A percentile compares a stretch with the other conserved stretches of the same genome.
Evolutionary conservation across 1,140 invertebrate genomes (phyloP).

Genomic region (Tribolium castaneum): DNA sequence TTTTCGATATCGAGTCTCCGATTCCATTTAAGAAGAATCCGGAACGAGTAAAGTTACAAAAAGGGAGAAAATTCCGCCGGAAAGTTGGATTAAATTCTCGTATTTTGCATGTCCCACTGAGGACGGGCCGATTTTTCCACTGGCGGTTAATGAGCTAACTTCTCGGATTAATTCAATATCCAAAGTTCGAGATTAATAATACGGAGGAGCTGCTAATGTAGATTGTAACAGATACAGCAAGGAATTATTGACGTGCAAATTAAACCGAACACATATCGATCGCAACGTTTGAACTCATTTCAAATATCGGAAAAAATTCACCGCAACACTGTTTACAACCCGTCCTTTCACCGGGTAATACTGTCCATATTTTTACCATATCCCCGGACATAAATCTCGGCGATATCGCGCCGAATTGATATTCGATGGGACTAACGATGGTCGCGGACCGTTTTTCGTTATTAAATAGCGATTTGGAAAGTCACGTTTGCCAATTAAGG

Average conservation of each 20-base stretch:
- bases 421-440: slow-evolving; percentile 9
- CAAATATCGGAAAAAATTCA: neutral
- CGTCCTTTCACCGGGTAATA: neutral
- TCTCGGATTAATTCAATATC: slow-evolving; percentile 26
- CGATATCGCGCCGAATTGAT: neutral
- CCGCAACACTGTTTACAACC: neutral
- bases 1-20: slow-evolving; percentile 12
- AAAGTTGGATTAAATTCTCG: slow-evolving; percentile 22
- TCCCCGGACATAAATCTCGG: neutral
- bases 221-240: slow-evolving; percentile 18
- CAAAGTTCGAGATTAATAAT: slow-evolving; percentile 18
- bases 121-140: neutral
- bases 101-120: slow-evolving; percentile 2
- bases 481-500: neutral
- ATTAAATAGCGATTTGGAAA: neutral
- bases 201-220: slow-evolving; percentile 5
- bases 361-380: neutral
- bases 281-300: neutral
- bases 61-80: neutral
- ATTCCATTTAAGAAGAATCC: slow-evolving; percentile 17
- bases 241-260: slow-evolving; percentile 22
- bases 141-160: slow-evolving; percentile 25
- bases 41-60: slow-evolving; percentile 20
- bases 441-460: neutral
- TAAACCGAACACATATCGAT: slow-evolving; percentile 1